These are phyloP conservation scores for Tragelaphus buxtoni DNA, from an alignment of 2,113 vertebrate genomes.

Conservation along the genomic window DNA sequence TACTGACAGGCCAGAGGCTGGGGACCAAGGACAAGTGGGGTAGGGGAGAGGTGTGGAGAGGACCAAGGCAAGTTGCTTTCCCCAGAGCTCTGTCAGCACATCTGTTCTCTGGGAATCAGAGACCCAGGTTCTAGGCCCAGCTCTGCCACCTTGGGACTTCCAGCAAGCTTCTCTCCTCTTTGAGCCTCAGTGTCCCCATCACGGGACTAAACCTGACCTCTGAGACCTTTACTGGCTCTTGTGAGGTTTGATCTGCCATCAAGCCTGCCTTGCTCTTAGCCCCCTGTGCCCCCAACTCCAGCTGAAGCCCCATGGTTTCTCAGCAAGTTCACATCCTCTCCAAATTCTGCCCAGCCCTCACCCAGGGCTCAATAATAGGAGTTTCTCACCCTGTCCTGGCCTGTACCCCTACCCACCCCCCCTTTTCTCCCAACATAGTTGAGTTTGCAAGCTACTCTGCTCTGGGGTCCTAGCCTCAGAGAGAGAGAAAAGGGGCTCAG, in stretches of 20 bases:
- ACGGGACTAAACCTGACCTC: background rate
- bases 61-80: rapidly evolving
- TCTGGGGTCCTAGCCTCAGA: background rate
- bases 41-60: background rate
- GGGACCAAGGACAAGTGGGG: background rate
- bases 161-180: background rate
- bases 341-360: background rate
- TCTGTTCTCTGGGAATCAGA: background rate
- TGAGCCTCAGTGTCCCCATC: background rate
- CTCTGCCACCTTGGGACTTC: background rate
- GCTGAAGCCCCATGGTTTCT: background rate
- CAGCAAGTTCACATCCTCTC: background rate
- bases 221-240: background rate
- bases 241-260: background rate
- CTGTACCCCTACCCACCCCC: too few species aligned
- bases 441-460: background rate
- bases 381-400: background rate
- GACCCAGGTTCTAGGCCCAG: background rate
- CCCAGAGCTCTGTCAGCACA: background rate
- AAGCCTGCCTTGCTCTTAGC: background rate
- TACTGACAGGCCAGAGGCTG: background rate
- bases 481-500: background rate
- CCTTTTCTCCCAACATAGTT: background rate
- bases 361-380: background rate
- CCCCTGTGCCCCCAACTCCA: background rate